These are phyloP conservation scores for Mimachlamys varia DNA, from an alignment of 2,888 invertebrate species.

Conservation along the genomic window DNA sequence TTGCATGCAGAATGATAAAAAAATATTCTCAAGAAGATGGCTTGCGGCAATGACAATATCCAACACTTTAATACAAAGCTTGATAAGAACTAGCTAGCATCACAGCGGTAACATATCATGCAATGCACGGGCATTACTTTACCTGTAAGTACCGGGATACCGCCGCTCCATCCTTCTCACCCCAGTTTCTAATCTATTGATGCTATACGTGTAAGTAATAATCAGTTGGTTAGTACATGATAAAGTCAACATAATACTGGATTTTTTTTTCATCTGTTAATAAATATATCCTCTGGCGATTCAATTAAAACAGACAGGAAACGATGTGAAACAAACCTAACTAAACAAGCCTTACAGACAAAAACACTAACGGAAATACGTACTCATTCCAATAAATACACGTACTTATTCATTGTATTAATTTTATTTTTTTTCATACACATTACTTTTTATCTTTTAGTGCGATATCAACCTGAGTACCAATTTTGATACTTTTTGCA, in stretches of 20 bases:
- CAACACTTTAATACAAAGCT: not conserved
- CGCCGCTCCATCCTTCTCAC: not conserved
- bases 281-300: too few relatives aligned
- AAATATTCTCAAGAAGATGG: not conserved
- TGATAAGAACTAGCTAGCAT: not conserved
- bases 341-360: too few relatives aligned
- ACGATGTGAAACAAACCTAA: too few relatives aligned
- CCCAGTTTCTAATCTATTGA: not conserved
- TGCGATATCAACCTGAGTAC: too few relatives aligned
- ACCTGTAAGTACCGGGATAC: slow-evolving; percentile 14
- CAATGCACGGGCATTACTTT: not conserved
- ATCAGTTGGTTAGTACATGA: not conserved
- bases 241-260: not conserved
- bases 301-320: too few relatives aligned
- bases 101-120: not conserved
- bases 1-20: too few relatives aligned
- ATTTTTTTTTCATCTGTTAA: not conserved
- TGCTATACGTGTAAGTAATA: not conserved
- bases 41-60: not conserved
- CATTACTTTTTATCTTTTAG: too few relatives aligned
- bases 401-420: too few relatives aligned
- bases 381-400: too few relatives aligned
- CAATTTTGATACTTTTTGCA: too few relatives aligned
- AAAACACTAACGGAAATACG: too few relatives aligned
- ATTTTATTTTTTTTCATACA: too few relatives aligned